Evolutionary conservation across 2,113 vertebrate genomes (phyloP), one percentile per base, ranked within the genome.

Genomic region (Tympanuchus pallidicinctus): DNA sequence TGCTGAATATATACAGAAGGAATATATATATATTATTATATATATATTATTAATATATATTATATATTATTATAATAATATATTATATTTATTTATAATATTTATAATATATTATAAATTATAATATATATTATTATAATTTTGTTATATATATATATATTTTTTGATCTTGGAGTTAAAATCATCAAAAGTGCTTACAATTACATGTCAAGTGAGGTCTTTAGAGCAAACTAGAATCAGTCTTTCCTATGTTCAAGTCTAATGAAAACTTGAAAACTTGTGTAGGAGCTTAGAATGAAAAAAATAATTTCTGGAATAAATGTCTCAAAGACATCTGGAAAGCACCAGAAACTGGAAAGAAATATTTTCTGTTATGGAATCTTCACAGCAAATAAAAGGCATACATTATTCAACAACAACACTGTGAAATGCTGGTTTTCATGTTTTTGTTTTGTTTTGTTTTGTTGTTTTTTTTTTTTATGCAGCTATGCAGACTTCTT

Each of bases 181-280:
- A 86, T 88, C 48, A 65, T 67, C 50, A 84, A 30, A 69, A 89
- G 71, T 82, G 42, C 48, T 92, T 93, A 86, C 50, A 72, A 88
- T 89, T 88, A 74, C 43, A 50, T 42, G 15, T 92, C 79, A 90
- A 69, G 42, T 90, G 66, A 96, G 76, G 34, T 54, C 15, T 36
- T 66, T 90, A 56, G 10, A 93, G 38, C 22, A 96, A 93, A 92
- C 90, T 61, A 93, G 42, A 94, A 86, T 82, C 73, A 76, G 43
- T 86, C 45, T 87, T 84, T 67, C 59, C 28, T 28, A 1, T 52
- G 30, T 50, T 96, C 67, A 61, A 5, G 19, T 90, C 19, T 27
- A 59, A 91, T 65, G 56, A 94, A 94, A 92, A 48, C 2, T 5
- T 4, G 5, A 94, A 94, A 92, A 48, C 2, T 5, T 4, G 5